Evolutionary conservation across 2,113 vertebrate genomes (phyloP), one percentile per base, ranked within the genome.

Genomic region (Typhlomys cinereus): DNA sequence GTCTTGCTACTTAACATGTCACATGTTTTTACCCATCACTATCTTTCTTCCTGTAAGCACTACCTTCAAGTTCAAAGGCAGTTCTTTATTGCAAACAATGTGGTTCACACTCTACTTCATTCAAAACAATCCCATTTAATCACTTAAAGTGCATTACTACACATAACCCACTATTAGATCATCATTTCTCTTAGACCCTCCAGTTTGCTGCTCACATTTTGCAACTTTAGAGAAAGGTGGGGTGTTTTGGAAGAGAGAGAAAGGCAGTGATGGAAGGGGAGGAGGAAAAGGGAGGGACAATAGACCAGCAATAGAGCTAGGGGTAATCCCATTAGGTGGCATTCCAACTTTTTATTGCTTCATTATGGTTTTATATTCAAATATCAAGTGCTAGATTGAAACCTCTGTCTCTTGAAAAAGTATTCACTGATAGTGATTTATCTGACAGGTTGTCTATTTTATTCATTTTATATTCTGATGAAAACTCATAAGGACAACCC

Each of bases 381-480:
- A 48, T 11, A 11, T 21, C 80, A 94, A 83, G 74, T 79, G 14
- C 21, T 71, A 29, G 20, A 67, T 82, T 85, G 85, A 89, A 83
- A 46, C 18, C 18, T 81, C 69, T 76, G 34, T 61, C 13, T 54
- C 41, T 74, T 39, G 23, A 62, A 90, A 70, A 74, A 64, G 2
- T 89, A 66, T 66, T 89, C 44, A 69, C 31, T n/a, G n/a, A 7
- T 14, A 27, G 70, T 66, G 27, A 81, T 62, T 89, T 73, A 59
- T 50, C 67, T 59, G 34, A n/a, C 10, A 87, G 23, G 50, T 18
- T 59, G 21, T 93, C 41, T 64, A 36, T 78, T 89, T 93, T 81
- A 90, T 85, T 85, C 44, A 52, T 83, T 95, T 86, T 80, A n/a
- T 69, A 39, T 4, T 87, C 34, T 31, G 54, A 71, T 27, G 29